Evolutionary conservation across 2,113 vertebrate genomes (phyloP).

Genomic region (Cercopithecus mona): DNA sequence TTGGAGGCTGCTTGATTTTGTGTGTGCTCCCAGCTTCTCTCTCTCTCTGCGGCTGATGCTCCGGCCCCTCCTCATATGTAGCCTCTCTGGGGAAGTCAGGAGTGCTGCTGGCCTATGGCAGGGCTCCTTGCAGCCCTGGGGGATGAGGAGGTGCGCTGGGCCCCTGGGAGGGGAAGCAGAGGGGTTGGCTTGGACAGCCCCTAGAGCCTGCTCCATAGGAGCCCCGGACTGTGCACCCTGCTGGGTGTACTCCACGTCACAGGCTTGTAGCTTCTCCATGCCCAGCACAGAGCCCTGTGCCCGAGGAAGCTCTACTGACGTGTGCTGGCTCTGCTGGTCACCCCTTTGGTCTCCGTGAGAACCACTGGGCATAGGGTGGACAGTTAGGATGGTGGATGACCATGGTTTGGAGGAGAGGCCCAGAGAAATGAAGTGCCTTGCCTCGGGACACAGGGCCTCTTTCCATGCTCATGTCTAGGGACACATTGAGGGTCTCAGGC

Average conservation of each 20-base stretch:
- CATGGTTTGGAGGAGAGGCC: not conserved
- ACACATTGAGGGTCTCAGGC: rapidly evolving
- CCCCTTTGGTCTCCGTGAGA: rapidly evolving
- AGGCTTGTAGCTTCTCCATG: not conserved
- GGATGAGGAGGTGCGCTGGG: not conserved
- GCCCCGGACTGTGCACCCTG: not conserved
- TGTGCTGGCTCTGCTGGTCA: not conserved
- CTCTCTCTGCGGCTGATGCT: not conserved
- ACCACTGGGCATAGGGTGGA: rapidly evolving
- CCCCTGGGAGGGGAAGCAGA: not conserved
- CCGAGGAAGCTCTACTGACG: not conserved
- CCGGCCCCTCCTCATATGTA: not conserved
- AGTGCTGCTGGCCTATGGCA: too few species aligned
- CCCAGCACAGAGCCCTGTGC: rapidly evolving
- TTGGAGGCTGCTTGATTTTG: rapidly evolving
- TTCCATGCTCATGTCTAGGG: not conserved
- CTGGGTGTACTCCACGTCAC: rapidly evolving
- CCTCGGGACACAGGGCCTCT: not conserved
- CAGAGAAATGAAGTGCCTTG: not conserved
- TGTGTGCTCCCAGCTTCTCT: not conserved
- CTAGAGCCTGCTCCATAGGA: rapidly evolving
- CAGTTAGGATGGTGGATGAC: rapidly evolving
- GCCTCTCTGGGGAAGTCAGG: not conserved
- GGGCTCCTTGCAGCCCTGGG: not conserved
- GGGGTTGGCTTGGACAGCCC: not conserved